Evolutionary conservation across 2,113 vertebrate genomes (phyloP), one percentile per base, ranked within the genome.

Genomic region (Dryoscopus gambensis): DNA sequence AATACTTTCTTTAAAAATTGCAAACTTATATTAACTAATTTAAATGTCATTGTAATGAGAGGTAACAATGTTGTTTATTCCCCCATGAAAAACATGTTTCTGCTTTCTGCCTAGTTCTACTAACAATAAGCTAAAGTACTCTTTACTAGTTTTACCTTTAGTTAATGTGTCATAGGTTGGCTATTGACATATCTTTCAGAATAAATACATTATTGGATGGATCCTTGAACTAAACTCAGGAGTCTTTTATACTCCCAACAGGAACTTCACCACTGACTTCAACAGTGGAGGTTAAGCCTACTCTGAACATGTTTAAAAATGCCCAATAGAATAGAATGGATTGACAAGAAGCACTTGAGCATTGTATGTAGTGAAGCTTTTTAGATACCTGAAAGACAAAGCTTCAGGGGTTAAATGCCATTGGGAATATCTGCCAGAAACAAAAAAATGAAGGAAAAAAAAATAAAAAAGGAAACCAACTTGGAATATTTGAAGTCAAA

Each of bases 321-420:
- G 57, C 56, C 31, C 27, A 31, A 1, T n/a, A 64, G n/a, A 86
- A 90, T 11, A 46, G 59, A 73, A 83, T 1, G 10, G 17, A 89
- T 40, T 80, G n/a, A 77, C 25, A 71, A 8, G 10, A 75, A 73
- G 62, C 40, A 74, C 15, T 71, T 64, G 33, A 93, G 12, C 64
- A 50, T 4, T 92, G 37, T 21, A 84, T 65, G 70, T 74, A 11
- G 3, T 40, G 7, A 89, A 46, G 42, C 10, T 33, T 84, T 94
- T 81, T 46, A 70, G 42, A n/a, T 37, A 71, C 18, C 27, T 52
- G 33, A 81, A 87, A 81, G 56, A 89, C 56, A 94, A 84, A 93
- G 35, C 8, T 75, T 84, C 84, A 71, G 15, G 1, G 2, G 39
- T 49, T 47, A 87, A 95, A 76, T 50, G 80, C 7, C 6, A 30